These are phyloP conservation scores for Anolis apletophallus DNA, from an alignment of 2,797 vertebrate species.

Conservation along the genomic window DNA sequence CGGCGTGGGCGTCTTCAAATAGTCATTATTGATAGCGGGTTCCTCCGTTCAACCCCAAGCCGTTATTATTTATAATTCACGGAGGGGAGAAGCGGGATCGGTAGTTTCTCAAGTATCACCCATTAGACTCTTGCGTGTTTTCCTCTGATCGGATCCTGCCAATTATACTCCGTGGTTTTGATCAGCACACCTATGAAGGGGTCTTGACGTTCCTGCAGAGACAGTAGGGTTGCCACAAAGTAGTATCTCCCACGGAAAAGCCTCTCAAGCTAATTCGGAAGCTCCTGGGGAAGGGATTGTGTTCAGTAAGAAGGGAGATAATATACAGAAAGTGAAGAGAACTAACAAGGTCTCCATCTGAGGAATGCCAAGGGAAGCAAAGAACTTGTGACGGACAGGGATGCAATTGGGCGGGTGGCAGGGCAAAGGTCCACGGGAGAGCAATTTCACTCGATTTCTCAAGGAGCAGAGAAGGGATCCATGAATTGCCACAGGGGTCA, in stretches of 20 bases:
- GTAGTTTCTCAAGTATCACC: slow-evolving; percentile 21
- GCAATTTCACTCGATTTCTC: neutral
- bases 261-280: neutral
- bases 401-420: neutral
- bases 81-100: slow-evolving; percentile 24
- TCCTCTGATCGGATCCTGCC: slow-evolving; percentile 57
- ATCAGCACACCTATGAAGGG: slow-evolving; percentile 40
- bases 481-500: no score
- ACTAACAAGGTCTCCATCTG: neutral
- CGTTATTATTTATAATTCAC: slow-evolving; percentile 36
- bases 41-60: slow-evolving; percentile 11
- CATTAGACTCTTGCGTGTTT: slow-evolving; percentile 18
- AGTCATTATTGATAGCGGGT: slow-evolving; percentile 55
- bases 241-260: neutral
- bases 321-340: neutral
- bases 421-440: neutral
- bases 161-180: slow-evolving; percentile 60
- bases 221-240: neutral
- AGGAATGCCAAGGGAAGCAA: neutral
- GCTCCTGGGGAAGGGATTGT: neutral
- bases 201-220: slow-evolving; percentile 4
- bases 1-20: slow-evolving; percentile 53
- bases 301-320: no score
- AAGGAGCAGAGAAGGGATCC: no score
- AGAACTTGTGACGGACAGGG: no score